Evolutionary conservation across 2,888 invertebrate species (phyloP).

Genomic region (Oligia fasciuncula): DNA sequence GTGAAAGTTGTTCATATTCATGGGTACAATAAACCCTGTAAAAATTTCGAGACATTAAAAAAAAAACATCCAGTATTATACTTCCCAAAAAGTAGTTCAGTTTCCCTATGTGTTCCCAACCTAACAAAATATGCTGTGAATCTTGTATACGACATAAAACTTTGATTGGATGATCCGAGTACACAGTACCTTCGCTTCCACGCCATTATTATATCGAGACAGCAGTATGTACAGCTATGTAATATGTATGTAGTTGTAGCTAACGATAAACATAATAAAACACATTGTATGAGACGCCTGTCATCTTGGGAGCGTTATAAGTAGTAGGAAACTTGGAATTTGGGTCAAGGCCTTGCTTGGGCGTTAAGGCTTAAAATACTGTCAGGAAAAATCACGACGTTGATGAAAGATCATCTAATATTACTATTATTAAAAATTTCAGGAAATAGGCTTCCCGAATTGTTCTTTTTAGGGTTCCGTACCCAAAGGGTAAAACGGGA

Average conservation of each 20-base stretch:
- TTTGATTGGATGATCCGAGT: constrained; percentile 19
- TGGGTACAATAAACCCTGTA: too few relatives aligned
- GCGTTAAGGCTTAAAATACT: neutral
- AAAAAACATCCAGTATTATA: too few relatives aligned
- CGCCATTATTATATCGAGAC: constrained; percentile 43
- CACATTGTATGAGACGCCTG: constrained; percentile 37
- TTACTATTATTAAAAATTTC: neutral
- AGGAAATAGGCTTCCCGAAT: neutral
- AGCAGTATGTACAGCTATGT: neutral
- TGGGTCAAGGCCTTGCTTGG: constrained; percentile 12
- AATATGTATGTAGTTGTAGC: constrained; percentile 1
- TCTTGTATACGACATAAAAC: constrained; percentile 1
- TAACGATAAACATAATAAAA: constrained; percentile 44
- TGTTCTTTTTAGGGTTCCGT: too few relatives aligned
- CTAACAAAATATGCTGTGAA: neutral
- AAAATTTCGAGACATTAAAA: too few relatives aligned
- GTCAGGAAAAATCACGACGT: neutral
- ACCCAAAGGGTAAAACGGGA: too few relatives aligned
- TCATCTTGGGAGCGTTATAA: constrained; percentile 11
- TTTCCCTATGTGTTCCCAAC: neutral
- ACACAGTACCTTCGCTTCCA: constrained; percentile 4
- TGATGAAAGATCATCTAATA: neutral
- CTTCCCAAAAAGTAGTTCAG: neutral
- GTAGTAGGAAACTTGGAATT: constrained; percentile 1
- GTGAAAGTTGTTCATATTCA: too few relatives aligned